phyloP scores from a whole-genome alignment of 2,797 vertebrate genomes.

The Eidolon dupreanum region DNA sequence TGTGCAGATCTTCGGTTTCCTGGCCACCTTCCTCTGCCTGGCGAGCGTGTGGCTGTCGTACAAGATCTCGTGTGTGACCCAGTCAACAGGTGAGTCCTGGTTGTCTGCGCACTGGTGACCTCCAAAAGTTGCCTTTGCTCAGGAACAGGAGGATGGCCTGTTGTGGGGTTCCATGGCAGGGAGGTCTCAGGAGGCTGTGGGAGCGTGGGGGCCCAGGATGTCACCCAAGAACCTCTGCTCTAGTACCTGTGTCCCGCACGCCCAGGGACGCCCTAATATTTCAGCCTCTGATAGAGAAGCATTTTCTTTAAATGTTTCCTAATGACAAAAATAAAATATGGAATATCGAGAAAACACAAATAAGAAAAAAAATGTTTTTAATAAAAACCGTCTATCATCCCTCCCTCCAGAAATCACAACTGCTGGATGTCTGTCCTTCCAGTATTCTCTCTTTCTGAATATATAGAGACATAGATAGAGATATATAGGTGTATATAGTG shows the following conservation, averaged over 20 bases:
- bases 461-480: rapidly evolving
- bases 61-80: slow-evolving; percentile 91
- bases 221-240: too few relatives aligned
- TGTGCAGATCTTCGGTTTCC: slow-evolving; percentile 93
- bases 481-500: neutral
- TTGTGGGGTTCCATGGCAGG: rapidly evolving
- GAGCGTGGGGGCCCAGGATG: rapidly evolving
- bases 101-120: too few relatives aligned
- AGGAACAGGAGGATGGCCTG: rapidly evolving
- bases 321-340: neutral
- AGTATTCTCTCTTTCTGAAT: neutral
- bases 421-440: neutral
- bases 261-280: neutral
- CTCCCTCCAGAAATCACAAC: neutral
- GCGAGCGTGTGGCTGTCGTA: slow-evolving; percentile 94
- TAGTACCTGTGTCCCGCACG: rapidly evolving
- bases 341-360: neutral
- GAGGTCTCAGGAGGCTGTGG: rapidly evolving
- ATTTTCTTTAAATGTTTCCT: neutral
- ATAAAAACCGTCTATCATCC: neutral
- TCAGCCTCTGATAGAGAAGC: neutral
- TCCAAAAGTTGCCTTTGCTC: neutral
- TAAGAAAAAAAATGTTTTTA: neutral
- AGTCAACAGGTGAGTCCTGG: slow-evolving; percentile 89
- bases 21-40: slow-evolving; percentile 92